phyloP scores from a whole-genome alignment of 2,797 vertebrate genomes.

The Urocyon cinereoargenteus region DNA sequence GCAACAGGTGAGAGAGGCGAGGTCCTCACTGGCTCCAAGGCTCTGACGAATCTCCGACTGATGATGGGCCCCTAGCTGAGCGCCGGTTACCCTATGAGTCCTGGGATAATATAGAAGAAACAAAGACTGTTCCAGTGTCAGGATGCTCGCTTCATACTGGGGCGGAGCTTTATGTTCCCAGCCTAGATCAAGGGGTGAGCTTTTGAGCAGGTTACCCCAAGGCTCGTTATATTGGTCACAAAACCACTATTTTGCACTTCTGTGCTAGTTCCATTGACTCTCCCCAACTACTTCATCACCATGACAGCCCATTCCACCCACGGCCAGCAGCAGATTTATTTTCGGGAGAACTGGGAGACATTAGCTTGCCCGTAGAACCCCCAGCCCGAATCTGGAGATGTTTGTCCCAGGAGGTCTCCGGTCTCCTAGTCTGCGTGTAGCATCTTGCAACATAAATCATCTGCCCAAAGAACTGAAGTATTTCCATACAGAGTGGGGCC shows the following conservation, averaged over 20 bases:
- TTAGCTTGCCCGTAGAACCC: neutral
- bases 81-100: neutral
- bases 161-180: neutral
- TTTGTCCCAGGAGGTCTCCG: neutral
- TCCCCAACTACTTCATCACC: neutral
- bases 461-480: neutral
- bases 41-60: neutral
- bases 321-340: constrained; percentile 8
- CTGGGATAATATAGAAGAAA: constrained; percentile 6
- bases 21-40: neutral
- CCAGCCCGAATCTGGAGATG: neutral
- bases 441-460: neutral
- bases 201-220: neutral
- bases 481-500: neutral
- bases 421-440: neutral
- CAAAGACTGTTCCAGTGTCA: neutral
- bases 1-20: neutral
- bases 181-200: neutral
- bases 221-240: neutral
- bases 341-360: neutral
- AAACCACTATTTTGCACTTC: neutral
- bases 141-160: neutral
- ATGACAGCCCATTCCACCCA: neutral
- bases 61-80: neutral
- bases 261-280: neutral